Conservation (phyloP, 2,797 vertebrate species). For the Simalia tracyae region DNA sequence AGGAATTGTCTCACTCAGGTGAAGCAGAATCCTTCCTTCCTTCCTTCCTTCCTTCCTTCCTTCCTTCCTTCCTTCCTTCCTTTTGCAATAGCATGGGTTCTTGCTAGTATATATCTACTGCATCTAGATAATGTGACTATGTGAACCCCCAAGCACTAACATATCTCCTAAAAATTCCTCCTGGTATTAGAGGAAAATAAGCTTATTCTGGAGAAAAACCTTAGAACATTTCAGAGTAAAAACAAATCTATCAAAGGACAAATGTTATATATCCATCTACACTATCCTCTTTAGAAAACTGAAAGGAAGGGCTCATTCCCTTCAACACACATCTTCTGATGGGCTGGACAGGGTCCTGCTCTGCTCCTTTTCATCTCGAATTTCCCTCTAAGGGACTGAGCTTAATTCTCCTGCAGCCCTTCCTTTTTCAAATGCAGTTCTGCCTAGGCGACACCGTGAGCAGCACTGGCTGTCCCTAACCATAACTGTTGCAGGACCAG, state of each 20-base stretch:
- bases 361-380: neutral
- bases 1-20: neutral
- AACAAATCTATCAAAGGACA: neutral
- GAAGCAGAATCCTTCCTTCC: neutral
- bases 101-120: neutral
- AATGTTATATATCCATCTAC: neutral
- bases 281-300: neutral
- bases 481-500: neutral
- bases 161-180: neutral
- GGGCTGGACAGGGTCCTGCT: neutral
- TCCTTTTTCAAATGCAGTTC: neutral
- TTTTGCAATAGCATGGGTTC: neutral
- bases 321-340: neutral
- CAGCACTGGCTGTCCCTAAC: neutral
- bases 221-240: neutral
- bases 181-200: neutral
- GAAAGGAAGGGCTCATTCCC: neutral
- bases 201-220: neutral
- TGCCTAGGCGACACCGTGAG: neutral
- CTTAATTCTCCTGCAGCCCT: neutral
- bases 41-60: too few relatives aligned
- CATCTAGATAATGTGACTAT: neutral
- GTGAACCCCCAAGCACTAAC: neutral
- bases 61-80: too few relatives aligned
- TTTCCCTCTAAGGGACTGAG: neutral